Evolutionary conservation across 2,797 vertebrate genomes (phyloP).

Genomic region (Columba guinea): DNA sequence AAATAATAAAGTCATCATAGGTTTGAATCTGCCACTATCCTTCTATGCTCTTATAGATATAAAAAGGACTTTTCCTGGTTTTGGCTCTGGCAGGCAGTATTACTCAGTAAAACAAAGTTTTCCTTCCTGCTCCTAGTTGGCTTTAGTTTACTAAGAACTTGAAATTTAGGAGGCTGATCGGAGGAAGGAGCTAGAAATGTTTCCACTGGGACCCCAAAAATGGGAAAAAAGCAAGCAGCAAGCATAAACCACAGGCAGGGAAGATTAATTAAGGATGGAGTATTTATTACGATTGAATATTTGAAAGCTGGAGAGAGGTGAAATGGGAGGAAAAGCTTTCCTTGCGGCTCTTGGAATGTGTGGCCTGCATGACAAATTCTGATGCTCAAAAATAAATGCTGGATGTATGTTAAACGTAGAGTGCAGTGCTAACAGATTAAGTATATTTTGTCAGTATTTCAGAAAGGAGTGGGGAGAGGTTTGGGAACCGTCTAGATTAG

Average conservation of each 20-base stretch:
- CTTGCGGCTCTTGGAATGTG: background rate
- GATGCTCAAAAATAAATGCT: background rate
- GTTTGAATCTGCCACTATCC: conserved; percentile 21
- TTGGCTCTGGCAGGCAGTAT: background rate
- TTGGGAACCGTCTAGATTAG: background rate
- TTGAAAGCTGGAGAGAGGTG: background rate
- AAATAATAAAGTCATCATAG: conserved; percentile 50
- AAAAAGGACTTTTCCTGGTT: background rate
- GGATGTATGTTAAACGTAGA: background rate
- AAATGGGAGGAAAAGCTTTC: background rate
- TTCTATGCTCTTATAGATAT: conserved; percentile 56
- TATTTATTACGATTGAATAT: background rate
- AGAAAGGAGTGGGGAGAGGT: background rate
- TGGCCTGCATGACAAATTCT: background rate
- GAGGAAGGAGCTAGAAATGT: background rate
- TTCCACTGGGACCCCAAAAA: background rate
- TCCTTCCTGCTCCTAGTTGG: background rate
- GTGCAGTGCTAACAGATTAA: background rate
- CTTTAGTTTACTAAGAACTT: background rate
- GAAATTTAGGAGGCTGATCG: background rate
- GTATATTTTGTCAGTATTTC: background rate
- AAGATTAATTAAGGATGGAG: background rate
- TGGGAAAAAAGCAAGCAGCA: background rate
- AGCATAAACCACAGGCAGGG: background rate
- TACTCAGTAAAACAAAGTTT: background rate